These are phyloP conservation scores for Phymastichus coffea DNA, from an alignment of 1,140 invertebrate species.

Conservation along the genomic window DNA sequence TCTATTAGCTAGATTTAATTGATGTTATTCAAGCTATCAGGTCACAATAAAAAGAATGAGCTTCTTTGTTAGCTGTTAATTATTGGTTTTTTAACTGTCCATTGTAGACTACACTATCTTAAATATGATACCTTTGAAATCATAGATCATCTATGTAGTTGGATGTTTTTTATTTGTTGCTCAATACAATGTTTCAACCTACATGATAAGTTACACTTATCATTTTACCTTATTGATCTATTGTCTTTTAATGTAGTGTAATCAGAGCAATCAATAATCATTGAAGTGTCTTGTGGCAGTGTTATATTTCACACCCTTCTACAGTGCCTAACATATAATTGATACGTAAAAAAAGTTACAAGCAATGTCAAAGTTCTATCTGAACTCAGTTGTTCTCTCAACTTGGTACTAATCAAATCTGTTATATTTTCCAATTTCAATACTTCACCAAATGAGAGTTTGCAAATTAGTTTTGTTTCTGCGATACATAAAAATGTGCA, in stretches of 20 bases:
- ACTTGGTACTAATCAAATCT: background rate
- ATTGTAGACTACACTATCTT: background rate
- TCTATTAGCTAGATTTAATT: background rate
- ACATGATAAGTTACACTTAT: slow-evolving; percentile 7
- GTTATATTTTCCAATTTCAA: background rate
- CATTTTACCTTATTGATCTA: slow-evolving; percentile 1
- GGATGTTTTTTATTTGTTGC: background rate
- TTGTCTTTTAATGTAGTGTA: background rate
- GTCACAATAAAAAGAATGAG: background rate
- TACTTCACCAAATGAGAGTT: too few relatives aligned
- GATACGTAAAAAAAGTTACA: background rate
- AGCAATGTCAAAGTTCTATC: background rate
- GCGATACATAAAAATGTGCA: slow-evolving; percentile 13
- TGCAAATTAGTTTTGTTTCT: too few relatives aligned
- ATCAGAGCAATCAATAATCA: background rate
- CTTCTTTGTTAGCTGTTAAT: background rate
- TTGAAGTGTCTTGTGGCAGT: slow-evolving; percentile 1
- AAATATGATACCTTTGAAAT: background rate
- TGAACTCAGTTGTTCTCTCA: slow-evolving; percentile 6
- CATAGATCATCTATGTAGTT: background rate
- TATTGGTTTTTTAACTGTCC: background rate
- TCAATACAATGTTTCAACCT: background rate
- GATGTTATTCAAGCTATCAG: background rate
- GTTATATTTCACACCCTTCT: slow-evolving; percentile 1
- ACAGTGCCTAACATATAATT: background rate